phyloP scores from a whole-genome alignment of 2,113 vertebrate species.

The Nesoenas mayeri region DNA sequence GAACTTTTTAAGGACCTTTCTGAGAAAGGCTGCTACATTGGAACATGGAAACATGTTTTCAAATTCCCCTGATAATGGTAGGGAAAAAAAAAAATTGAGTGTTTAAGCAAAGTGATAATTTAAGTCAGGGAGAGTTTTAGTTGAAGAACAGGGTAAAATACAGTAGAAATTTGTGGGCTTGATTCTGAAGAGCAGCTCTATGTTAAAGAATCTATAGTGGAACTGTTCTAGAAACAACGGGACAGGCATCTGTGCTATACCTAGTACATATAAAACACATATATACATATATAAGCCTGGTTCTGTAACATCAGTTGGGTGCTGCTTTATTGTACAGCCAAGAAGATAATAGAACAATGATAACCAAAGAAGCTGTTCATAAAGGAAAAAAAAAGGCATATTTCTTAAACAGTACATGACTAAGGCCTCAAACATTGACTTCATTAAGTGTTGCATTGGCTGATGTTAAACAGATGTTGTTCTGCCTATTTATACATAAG shows the following conservation, averaged over 20 bases:
- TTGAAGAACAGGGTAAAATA: background rate
- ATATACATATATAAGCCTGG: slow-evolving; percentile 9
- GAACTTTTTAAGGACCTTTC: background rate
- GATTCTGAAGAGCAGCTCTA: background rate
- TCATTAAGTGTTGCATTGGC: slow-evolving; percentile 55
- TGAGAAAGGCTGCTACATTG: background rate
- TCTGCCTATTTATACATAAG: slow-evolving; percentile 64
- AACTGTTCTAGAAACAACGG: background rate
- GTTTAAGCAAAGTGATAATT: background rate
- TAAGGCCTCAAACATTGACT: slow-evolving; percentile 40
- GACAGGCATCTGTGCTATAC: slow-evolving; percentile 33
- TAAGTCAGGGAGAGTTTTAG: background rate
- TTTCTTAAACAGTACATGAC: slow-evolving; percentile 45
- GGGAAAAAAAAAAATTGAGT: background rate
- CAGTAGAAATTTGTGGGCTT: background rate
- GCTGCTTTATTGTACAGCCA: slow-evolving; percentile 47
- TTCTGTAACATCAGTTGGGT: slow-evolving; percentile 43
- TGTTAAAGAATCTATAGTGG: background rate
- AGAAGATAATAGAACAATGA: background rate
- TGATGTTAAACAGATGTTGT: slow-evolving; percentile 49
- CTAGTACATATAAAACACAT: background rate
- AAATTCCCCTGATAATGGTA: background rate
- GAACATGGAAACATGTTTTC: background rate
- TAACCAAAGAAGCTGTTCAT: slow-evolving; percentile 54
- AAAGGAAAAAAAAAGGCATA: slow-evolving; percentile 52